These are phyloP conservation scores for Papilio aristodemus DNA, from an alignment of 1,140 invertebrate genomes.

Conservation along the genomic window DNA sequence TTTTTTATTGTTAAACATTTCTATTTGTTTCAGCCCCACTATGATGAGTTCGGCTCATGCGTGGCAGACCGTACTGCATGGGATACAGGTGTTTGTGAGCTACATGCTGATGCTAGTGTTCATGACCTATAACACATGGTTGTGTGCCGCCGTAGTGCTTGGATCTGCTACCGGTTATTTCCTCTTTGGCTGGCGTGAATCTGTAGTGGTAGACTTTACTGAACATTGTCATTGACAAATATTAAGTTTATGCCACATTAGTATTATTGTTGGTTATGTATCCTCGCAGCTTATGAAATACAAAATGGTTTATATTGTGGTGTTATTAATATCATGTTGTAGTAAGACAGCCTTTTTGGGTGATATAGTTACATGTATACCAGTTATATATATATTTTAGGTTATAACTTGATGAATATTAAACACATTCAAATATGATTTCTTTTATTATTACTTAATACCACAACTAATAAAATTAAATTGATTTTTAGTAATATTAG, in stretches of 20 bases:
- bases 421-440: slow-evolving; percentile 43
- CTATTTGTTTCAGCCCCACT: slow-evolving; percentile 82
- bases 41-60: slow-evolving; percentile 91
- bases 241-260: slow-evolving; percentile 44
- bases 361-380: slow-evolving; percentile 63
- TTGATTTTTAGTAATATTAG: not conserved
- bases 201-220: slow-evolving; percentile 94
- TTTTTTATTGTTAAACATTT: slow-evolving; percentile 17
- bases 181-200: slow-evolving; percentile 96
- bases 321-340: slow-evolving; percentile 62
- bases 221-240: slow-evolving; percentile 95
- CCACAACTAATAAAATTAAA: not conserved
- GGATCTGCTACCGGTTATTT: slow-evolving; percentile 96
- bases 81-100: slow-evolving; percentile 89
- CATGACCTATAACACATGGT: slow-evolving; percentile 99
- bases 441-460: slow-evolving; percentile 34
- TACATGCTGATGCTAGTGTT: slow-evolving; percentile 99
- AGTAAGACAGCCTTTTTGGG: slow-evolving; percentile 66
- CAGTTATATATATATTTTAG: slow-evolving; percentile 57
- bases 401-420: slow-evolving; percentile 37
- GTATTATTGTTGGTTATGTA: slow-evolving; percentile 63
- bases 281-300: slow-evolving; percentile 58
- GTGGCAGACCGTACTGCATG: slow-evolving; percentile 93
- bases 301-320: slow-evolving; percentile 58
- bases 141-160: slow-evolving; percentile 93